These are phyloP conservation scores for Drosophila aldrichi DNA, from an alignment of 2,888 invertebrate genomes.

Conservation along the genomic window DNA sequence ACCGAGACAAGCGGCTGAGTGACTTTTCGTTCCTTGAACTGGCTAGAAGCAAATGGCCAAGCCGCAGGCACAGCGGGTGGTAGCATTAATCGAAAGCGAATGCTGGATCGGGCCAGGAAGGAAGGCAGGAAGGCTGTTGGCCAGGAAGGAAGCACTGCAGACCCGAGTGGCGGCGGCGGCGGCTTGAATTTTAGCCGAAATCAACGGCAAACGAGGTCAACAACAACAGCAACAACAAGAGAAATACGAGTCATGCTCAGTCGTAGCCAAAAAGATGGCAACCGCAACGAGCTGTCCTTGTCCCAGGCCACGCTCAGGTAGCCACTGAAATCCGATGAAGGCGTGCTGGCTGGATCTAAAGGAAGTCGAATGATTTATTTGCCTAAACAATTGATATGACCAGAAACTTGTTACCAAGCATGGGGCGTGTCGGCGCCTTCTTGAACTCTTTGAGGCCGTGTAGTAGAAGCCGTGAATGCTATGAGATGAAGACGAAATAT, in stretches of 20 bases:
- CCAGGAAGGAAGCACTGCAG: slow-evolving; percentile 65
- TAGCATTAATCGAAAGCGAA: slow-evolving; percentile 73
- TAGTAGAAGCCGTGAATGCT: slow-evolving; percentile 3
- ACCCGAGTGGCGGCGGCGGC: slow-evolving; percentile 17
- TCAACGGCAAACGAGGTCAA: slow-evolving; percentile 64
- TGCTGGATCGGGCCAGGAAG: slow-evolving; percentile 39
- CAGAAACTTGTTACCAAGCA: slow-evolving; percentile 19
- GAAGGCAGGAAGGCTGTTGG: slow-evolving; percentile 24
- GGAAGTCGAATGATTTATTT: slow-evolving; percentile 76
- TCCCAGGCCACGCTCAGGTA: slow-evolving; percentile 11
- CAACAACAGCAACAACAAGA: slow-evolving; percentile 13
- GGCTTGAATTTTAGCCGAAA: slow-evolving; percentile 32
- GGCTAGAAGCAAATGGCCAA: slow-evolving; percentile 41
- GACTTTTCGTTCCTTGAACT: slow-evolving; percentile 49
- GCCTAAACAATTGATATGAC: slow-evolving; percentile 66
- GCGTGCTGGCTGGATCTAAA: slow-evolving; percentile 22
- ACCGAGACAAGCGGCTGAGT: slow-evolving; percentile 16
- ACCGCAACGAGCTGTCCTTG: slow-evolving; percentile 20
- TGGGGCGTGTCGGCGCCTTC: slow-evolving; percentile 20
- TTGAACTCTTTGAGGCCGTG: slow-evolving; percentile 48
- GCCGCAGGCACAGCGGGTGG: slow-evolving; percentile 17
- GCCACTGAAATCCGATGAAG: background rate
- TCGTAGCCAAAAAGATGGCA: slow-evolving; percentile 33
- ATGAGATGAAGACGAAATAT: slow-evolving; percentile 60
- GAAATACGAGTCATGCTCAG: slow-evolving; percentile 10